Evolutionary conservation across 2,113 vertebrate genomes (phyloP).

Genomic region (Nanorana parkeri): DNA sequence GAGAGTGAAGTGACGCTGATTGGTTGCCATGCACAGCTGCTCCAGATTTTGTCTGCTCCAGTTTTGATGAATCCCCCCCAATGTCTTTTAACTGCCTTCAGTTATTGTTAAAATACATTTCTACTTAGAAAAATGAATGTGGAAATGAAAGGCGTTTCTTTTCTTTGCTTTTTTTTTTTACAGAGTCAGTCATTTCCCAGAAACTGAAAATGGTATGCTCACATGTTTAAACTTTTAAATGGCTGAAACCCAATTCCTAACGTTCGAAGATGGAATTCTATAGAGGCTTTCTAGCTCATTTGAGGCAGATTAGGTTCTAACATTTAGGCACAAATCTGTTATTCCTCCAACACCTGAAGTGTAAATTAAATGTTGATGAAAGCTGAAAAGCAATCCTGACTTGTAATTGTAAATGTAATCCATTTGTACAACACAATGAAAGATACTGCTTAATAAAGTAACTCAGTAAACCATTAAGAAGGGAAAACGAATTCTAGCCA

Average conservation of each 20-base stretch:
- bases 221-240: constrained; percentile 20
- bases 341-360: constrained; percentile 17
- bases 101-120: no score
- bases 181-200: background rate
- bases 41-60: no score
- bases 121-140: no score
- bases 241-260: constrained; percentile 36
- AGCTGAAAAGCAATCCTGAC: background rate
- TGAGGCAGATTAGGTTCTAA: constrained; percentile 11
- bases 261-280: background rate
- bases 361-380: constrained; percentile 22
- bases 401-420: constrained; percentile 12
- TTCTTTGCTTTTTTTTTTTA: background rate
- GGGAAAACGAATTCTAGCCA: background rate
- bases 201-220: background rate
- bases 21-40: no score
- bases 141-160: no score
- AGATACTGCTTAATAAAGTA: background rate
- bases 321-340: constrained; percentile 3
- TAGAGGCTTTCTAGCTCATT: constrained; percentile 30
- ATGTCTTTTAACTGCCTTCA: no score
- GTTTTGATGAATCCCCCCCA: no score
- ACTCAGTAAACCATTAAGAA: background rate
- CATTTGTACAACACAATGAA: background rate
- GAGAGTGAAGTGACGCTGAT: no score